These are phyloP conservation scores for Hyperoodon ampullatus DNA, from an alignment of 2,113 vertebrate genomes.

Conservation along the genomic window DNA sequence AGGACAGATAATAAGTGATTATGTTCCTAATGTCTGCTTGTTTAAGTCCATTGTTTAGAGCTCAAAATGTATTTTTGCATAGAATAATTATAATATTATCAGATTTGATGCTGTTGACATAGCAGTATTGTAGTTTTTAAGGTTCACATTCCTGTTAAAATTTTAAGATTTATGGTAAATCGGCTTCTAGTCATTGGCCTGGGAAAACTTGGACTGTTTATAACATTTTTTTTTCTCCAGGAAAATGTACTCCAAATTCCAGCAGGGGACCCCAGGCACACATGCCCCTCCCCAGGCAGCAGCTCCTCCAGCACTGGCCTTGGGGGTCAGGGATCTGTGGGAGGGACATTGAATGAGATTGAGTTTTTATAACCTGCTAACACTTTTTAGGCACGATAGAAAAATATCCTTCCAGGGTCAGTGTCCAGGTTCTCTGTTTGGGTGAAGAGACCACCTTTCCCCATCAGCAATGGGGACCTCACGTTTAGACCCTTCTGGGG, in stretches of 20 bases:
- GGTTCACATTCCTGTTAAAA: background rate
- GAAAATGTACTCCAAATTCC: background rate
- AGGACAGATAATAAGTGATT: background rate
- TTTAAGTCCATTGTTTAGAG: background rate
- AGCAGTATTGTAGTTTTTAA: background rate
- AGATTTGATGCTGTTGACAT: conserved; percentile 5
- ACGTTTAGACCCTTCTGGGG: background rate
- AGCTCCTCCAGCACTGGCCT: background rate
- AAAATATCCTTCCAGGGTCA: background rate
- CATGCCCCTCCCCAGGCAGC: background rate
- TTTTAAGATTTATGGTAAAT: background rate
- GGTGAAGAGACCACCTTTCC: background rate
- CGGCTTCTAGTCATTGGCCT: background rate
- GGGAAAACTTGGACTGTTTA: background rate
- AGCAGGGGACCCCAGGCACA: background rate
- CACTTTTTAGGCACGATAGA: background rate
- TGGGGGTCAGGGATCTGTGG: background rate
- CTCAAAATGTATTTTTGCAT: background rate
- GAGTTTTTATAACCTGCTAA: background rate
- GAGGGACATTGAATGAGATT: background rate
- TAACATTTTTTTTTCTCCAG: background rate
- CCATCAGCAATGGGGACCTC: background rate
- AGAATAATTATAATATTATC: background rate
- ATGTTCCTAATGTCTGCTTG: background rate
- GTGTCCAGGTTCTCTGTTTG: background rate